Percentiles rank a stretch among this genome's conserved stretches.
phyloP scores from a whole-genome alignment of 2,797 vertebrate genomes.

The Denticeps clupeoides region DNA sequence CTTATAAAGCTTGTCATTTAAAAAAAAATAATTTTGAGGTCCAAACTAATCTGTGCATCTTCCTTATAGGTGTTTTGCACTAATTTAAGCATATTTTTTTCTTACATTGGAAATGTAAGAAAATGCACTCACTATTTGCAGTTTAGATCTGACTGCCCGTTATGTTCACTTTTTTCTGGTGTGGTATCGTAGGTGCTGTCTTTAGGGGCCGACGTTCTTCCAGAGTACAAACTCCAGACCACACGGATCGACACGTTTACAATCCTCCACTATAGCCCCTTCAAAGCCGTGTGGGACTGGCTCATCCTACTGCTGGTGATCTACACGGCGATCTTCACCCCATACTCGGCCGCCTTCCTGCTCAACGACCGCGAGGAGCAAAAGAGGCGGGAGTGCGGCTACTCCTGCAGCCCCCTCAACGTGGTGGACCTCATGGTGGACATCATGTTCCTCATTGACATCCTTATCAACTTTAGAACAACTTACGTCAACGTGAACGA shows the following conservation, averaged over 20 bases:
- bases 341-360: constrained; percentile 94
- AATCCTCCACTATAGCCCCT: constrained; percentile 97
- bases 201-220: constrained; percentile 90
- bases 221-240: constrained; percentile 96
- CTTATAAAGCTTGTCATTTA: too few species aligned
- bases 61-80: too few species aligned
- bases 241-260: constrained; percentile 95
- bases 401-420: constrained; percentile 93
- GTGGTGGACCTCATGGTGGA: constrained; percentile 98
- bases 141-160: too few species aligned
- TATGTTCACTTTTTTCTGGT: constrained; percentile 15
- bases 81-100: too few species aligned
- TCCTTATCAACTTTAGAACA: constrained; percentile 98
- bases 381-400: constrained; percentile 85
- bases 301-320: constrained; percentile 92
- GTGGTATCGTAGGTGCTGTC: constrained; percentile 75
- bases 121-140: too few species aligned
- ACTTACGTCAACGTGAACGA: constrained; percentile 96
- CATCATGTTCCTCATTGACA: constrained; percentile 99
- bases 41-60: too few species aligned
- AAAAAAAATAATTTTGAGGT: too few species aligned
- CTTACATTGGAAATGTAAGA: too few species aligned
- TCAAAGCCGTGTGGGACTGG: constrained; percentile 99
- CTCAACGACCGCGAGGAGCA: constrained; percentile 90
- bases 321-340: constrained; percentile 96